These are phyloP conservation scores for Ephialtes manifestator DNA, from an alignment of 2,888 invertebrate species.

Conservation along the genomic window DNA sequence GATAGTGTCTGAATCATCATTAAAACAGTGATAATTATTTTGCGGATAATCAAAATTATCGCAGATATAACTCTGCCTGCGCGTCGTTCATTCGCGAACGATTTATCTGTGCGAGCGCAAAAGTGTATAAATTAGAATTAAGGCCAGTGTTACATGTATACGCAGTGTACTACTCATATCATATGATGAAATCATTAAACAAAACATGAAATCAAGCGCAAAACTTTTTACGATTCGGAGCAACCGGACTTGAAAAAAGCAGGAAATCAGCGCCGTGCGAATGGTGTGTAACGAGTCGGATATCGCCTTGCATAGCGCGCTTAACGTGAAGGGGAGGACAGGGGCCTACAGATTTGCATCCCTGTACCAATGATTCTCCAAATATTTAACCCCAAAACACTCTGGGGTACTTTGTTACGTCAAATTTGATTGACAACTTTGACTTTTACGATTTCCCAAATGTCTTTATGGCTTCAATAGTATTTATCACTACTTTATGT, in stretches of 20 bases:
- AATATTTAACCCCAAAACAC: not conserved
- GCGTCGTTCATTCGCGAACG: constrained; percentile 58
- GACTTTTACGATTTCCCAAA: too few relatives aligned
- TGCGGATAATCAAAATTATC: constrained; percentile 70
- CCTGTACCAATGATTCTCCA: not conserved
- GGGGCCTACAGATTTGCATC: not conserved
- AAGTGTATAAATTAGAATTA: constrained; percentile 85
- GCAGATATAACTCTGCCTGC: constrained; percentile 58
- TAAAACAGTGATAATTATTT: constrained; percentile 67
- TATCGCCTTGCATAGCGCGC: not conserved
- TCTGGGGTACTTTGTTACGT: too few relatives aligned
- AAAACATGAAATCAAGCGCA: constrained; percentile 63
- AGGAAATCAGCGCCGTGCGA: constrained; percentile 68
- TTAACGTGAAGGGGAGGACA: constrained; percentile 64
- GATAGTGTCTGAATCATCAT: constrained; percentile 46
- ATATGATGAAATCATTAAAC: constrained; percentile 82
- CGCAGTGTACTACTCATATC: constrained; percentile 86
- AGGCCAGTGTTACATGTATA: constrained; percentile 86
- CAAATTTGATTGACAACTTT: too few relatives aligned
- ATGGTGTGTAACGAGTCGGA: not conserved
- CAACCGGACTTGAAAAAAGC: constrained; percentile 61
- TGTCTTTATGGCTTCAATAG: too few relatives aligned
- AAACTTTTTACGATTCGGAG: constrained; percentile 48
- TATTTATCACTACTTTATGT: too few relatives aligned
- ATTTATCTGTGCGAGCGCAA: constrained; percentile 63